Evolutionary conservation across 2,113 vertebrate species (phyloP).

Genomic region (Nycticorax nycticorax): DNA sequence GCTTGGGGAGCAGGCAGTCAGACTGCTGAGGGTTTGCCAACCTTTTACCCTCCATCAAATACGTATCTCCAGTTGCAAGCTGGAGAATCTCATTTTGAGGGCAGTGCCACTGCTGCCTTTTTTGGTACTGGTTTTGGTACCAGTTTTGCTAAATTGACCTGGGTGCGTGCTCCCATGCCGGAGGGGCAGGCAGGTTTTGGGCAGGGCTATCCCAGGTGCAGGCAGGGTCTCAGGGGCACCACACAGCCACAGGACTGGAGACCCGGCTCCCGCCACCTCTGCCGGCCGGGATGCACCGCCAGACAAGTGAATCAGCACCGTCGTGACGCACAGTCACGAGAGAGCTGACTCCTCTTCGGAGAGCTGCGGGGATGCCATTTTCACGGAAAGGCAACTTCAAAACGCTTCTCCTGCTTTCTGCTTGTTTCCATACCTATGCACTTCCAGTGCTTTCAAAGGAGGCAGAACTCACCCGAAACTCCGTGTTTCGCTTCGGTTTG

Average conservation of each 20-base stretch:
- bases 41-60: background rate
- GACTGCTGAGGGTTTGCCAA: background rate
- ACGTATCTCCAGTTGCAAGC: rapidly evolving
- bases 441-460: conserved; percentile 29
- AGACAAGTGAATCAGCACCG: background rate
- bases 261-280: rapidly evolving
- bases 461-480: conserved; percentile 1
- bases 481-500: background rate
- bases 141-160: background rate
- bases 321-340: background rate
- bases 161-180: rapidly evolving
- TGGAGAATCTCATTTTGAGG: background rate
- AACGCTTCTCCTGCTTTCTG: background rate
- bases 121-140: background rate
- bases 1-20: background rate
- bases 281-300: rapidly evolving
- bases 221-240: background rate
- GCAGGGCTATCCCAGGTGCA: background rate
- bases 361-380: background rate
- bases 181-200: rapidly evolving
- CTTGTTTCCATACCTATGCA: background rate
- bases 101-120: background rate
- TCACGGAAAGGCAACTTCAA: background rate
- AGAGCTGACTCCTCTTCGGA: background rate
- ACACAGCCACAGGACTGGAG: background rate